Percentiles rank a stretch among this genome's conserved stretches.
Evolutionary conservation across 1,140 invertebrate species (phyloP).

Genomic region (Aphaenogaster floridana): DNA sequence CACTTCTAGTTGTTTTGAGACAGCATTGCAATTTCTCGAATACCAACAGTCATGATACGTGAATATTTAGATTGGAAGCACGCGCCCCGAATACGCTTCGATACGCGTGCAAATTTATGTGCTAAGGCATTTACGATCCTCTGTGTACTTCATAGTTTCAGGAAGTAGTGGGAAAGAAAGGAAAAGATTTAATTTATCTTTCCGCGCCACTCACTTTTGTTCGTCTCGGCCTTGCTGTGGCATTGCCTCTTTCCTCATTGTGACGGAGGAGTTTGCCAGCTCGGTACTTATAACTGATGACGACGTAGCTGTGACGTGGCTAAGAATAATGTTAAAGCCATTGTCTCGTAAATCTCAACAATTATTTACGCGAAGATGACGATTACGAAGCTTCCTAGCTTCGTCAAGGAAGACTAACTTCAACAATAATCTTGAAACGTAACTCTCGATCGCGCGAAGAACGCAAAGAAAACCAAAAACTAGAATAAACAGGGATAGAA

Average conservation of each 20-base stretch:
- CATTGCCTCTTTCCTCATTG: constrained; percentile 42
- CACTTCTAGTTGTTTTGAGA: neutral
- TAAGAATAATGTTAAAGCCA: constrained; percentile 30
- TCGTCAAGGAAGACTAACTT: neutral
- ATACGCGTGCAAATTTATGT: neutral
- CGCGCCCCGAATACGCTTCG: neutral
- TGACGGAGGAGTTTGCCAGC: constrained; percentile 6
- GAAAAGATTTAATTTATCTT: constrained; percentile 35
- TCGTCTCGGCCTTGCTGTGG: constrained; percentile 39
- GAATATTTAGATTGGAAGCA: neutral
- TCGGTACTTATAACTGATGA: constrained; percentile 40
- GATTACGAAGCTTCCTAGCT: neutral
- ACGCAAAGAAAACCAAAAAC: neutral
- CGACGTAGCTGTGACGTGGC: constrained; percentile 34
- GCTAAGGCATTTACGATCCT: neutral
- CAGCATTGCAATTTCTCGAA: neutral
- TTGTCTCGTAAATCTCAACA: constrained; percentile 36
- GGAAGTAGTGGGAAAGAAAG: neutral
- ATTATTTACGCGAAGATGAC: neutral
- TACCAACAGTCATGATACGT: neutral
- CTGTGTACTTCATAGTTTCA: neutral
- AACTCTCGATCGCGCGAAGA: neutral
- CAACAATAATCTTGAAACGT: too few species aligned
- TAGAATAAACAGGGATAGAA: neutral
- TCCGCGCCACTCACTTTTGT: neutral